Conservation (phyloP, 2,888 invertebrate species). For the Trachelus tabidus region DNA sequence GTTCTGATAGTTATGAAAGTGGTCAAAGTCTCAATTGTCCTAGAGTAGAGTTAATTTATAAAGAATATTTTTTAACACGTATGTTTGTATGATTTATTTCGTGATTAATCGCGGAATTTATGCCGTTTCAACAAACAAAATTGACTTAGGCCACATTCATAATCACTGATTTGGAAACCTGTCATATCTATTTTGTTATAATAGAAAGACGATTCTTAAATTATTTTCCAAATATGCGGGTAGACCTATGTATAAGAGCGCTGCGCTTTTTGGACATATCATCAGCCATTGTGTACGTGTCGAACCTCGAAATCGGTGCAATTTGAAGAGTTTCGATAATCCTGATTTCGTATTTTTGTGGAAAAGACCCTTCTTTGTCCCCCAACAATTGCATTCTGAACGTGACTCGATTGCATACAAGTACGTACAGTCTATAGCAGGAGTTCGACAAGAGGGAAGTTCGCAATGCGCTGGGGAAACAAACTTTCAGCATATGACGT, state of each 20-base stretch:
- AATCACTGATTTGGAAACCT: background rate
- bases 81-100: too few relatives aligned
- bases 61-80: too few relatives aligned
- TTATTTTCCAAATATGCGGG: background rate
- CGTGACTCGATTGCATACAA: conserved; percentile 28
- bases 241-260: background rate
- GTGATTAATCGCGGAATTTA: too few relatives aligned
- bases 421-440: conserved; percentile 18
- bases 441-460: conserved; percentile 21
- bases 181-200: background rate
- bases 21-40: too few relatives aligned
- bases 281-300: background rate
- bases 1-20: too few relatives aligned
- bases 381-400: conserved; percentile 23
- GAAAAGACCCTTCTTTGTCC: conserved; percentile 21
- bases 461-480: conserved; percentile 19
- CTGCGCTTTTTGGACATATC: background rate
- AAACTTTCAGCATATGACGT: conserved; percentile 25
- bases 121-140: background rate
- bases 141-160: background rate
- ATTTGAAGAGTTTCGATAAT: conserved; percentile 38
- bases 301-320: conserved; percentile 35
- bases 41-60: too few relatives aligned
- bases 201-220: background rate
- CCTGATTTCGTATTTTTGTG: conserved; percentile 44